A percentile compares a stretch with the other conserved stretches of the same genome.
Evolutionary conservation across 2,113 vertebrate species (phyloP).

Genomic region (Dasyprocta punctata): DNA sequence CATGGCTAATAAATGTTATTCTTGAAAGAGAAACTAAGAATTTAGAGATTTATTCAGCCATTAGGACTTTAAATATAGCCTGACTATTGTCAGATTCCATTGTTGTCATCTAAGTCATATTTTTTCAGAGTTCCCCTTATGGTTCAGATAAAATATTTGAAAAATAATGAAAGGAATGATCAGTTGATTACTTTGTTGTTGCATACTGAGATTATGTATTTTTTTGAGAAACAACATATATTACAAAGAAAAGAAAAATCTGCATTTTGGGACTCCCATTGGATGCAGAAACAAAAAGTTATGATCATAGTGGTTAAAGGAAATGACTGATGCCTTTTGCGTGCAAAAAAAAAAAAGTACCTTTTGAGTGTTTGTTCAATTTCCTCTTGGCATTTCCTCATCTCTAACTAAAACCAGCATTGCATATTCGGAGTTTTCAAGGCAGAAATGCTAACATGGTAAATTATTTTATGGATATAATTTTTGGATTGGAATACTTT

Average conservation of each 20-base stretch:
- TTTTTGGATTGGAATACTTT: conserved; percentile 56
- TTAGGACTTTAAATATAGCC: conserved; percentile 22
- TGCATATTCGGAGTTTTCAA: conserved; percentile 48
- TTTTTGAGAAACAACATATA: conserved; percentile 14
- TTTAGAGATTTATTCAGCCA: conserved; percentile 47
- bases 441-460: conserved; percentile 54
- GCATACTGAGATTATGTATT: neutral
- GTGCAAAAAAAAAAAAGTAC: conserved; percentile 21
- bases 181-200: neutral
- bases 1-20: neutral
- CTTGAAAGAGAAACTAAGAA: conserved; percentile 45
- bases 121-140: conserved; percentile 26
- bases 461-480: conserved; percentile 56
- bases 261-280: neutral
- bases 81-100: conserved; percentile 8
- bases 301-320: conserved; percentile 28
- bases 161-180: conserved; percentile 36
- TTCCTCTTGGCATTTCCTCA: conserved; percentile 58
- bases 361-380: conserved; percentile 37
- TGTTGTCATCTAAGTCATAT: neutral
- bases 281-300: conserved; percentile 16
- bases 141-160: conserved; percentile 50
- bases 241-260: conserved; percentile 25
- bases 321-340: conserved; percentile 42
- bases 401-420: conserved; percentile 55